phyloP scores from a whole-genome alignment of 2,797 vertebrate species.

The Trachops cirrhosus region DNA sequence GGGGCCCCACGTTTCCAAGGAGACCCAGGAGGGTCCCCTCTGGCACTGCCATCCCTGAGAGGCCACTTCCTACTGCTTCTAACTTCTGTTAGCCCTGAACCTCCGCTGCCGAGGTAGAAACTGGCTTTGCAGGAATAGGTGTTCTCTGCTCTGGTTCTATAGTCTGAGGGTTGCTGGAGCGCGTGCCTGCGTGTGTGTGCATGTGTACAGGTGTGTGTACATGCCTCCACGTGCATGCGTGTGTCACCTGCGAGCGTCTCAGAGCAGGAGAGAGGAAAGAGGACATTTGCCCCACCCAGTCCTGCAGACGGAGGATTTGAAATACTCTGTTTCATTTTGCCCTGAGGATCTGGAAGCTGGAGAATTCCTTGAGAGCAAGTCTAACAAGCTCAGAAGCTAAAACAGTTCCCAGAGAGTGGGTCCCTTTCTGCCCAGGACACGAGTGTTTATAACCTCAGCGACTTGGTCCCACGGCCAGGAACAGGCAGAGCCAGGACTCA shows the following conservation, averaged over 20 bases:
- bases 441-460: background rate
- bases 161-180: background rate
- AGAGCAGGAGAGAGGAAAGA: background rate
- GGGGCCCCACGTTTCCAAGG: background rate
- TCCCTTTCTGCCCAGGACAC: background rate
- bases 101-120: background rate
- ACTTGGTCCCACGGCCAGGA: background rate
- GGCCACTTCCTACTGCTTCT: background rate
- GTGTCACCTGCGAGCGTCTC: background rate
- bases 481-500: background rate
- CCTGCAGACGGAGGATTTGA: background rate
- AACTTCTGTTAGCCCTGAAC: background rate
- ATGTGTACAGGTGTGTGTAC: rapidly evolving
- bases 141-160: background rate
- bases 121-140: background rate
- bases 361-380: background rate
- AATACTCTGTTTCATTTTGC: background rate
- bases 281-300: rapidly evolving
- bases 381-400: background rate
- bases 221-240: rapidly evolving
- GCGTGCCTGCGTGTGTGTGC: rapidly evolving
- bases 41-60: background rate
- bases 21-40: background rate
- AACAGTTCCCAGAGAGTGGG: background rate
- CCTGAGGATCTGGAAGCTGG: background rate